Conservation (phyloP, 2,797 vertebrate genomes). For the Notamacropus eugenii region DNA sequence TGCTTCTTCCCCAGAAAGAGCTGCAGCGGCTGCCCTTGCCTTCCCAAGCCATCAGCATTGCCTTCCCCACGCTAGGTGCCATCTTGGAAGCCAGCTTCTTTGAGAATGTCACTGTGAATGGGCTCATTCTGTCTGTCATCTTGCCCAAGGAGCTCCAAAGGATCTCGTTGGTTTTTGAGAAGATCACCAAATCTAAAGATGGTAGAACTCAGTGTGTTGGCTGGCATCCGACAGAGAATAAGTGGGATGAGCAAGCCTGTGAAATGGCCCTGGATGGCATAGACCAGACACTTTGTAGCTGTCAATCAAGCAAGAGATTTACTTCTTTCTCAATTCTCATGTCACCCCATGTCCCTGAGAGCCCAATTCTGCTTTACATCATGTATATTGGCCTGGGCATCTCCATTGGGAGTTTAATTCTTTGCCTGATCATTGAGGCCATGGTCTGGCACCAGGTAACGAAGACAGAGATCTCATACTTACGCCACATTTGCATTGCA, state of each 20-base stretch:
- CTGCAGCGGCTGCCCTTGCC: slow-evolving; percentile 60
- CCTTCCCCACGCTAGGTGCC: slow-evolving; percentile 78
- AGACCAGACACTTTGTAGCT: slow-evolving; percentile 75
- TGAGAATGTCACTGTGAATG: slow-evolving; percentile 67
- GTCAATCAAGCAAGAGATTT: slow-evolving; percentile 64
- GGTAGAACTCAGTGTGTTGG: slow-evolving; percentile 77
- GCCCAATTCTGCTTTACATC: slow-evolving; percentile 56
- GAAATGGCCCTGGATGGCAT: slow-evolving; percentile 7
- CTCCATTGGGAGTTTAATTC: slow-evolving; percentile 82
- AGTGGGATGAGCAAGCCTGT: slow-evolving; percentile 81
- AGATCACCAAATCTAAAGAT: slow-evolving; percentile 73
- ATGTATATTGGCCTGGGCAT: slow-evolving; percentile 80
- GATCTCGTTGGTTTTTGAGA: slow-evolving; percentile 79
- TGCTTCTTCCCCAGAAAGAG: slow-evolving; percentile 75
- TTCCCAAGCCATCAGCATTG: slow-evolving; percentile 77
- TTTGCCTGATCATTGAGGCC: slow-evolving; percentile 82
- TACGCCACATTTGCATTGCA: slow-evolving; percentile 85
- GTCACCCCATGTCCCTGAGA: slow-evolving; percentile 40
- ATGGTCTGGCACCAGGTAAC: slow-evolving; percentile 85
- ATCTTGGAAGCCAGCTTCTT: slow-evolving; percentile 75
- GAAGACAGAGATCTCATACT: slow-evolving; percentile 83
- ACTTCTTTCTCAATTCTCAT: slow-evolving; percentile 86
- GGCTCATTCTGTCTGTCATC: slow-evolving; percentile 81
- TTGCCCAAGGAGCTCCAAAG: slow-evolving; percentile 73
- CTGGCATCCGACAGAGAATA: slow-evolving; percentile 78